phyloP scores from a whole-genome alignment of 2,797 vertebrate species.

The Pelodytes ibericus region DNA sequence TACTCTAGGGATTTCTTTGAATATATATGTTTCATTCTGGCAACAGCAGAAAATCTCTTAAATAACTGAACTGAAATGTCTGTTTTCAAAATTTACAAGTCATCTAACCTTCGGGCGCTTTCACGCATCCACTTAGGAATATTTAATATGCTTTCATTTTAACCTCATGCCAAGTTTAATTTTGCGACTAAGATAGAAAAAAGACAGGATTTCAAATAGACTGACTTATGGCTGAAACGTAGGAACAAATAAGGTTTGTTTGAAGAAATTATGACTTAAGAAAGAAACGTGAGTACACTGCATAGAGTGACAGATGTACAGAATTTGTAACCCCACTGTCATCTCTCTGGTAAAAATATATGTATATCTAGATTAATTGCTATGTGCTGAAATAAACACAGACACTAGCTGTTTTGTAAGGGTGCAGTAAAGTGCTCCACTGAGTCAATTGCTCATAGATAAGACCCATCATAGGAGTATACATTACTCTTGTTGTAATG shows the following conservation, averaged over 20 bases:
- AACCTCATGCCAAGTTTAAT: constrained; percentile 52
- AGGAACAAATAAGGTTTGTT: constrained; percentile 24
- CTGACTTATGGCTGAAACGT: constrained; percentile 27
- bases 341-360: not conserved
- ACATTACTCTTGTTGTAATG: not conserved
- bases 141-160: constrained; percentile 49
- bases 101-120: constrained; percentile 44
- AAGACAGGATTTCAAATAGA: constrained; percentile 32
- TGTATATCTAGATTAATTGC: not conserved
- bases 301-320: constrained; percentile 2
- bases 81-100: constrained; percentile 54
- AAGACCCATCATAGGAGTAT: not conserved
- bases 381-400: not conserved
- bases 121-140: constrained; percentile 45
- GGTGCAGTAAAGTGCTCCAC: not conserved
- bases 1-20: constrained; percentile 30
- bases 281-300: constrained; percentile 1
- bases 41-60: constrained; percentile 33
- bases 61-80: constrained; percentile 50
- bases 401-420: not conserved
- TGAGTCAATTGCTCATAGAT: not conserved
- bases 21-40: constrained; percentile 30
- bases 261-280: constrained; percentile 9
- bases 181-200: constrained; percentile 28
- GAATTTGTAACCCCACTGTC: not conserved